Conservation (phyloP, 1,140 invertebrate species). For the Drosophila triauraria region DNA sequence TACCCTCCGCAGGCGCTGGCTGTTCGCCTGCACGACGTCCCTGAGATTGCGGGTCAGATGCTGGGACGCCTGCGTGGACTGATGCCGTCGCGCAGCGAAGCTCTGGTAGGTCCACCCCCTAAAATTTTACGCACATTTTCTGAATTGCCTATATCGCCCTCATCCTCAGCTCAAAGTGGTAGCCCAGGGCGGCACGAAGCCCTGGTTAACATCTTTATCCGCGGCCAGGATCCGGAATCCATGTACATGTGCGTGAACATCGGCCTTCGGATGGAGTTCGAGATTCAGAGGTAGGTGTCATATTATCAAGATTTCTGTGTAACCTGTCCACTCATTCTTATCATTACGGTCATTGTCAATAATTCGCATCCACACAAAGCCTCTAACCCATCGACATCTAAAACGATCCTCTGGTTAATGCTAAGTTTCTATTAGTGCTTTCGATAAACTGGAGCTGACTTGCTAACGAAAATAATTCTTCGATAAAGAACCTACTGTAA, state of each 20-base stretch:
- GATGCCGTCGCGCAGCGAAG: constrained; percentile 65
- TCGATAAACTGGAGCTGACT: constrained; percentile 74
- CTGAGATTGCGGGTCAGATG: constrained; percentile 62
- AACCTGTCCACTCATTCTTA: constrained; percentile 13
- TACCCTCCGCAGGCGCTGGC: constrained; percentile 74
- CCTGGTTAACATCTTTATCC: constrained; percentile 71
- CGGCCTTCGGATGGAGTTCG: constrained; percentile 74
- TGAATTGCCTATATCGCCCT: too few relatives aligned
- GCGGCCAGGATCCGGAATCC: constrained; percentile 56
- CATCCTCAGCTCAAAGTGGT: constrained; percentile 65
- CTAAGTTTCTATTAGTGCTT: constrained; percentile 75
- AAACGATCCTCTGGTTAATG: constrained; percentile 58
- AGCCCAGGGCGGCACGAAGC: constrained; percentile 40
- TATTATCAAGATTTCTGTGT: background rate
- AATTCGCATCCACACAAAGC: constrained; percentile 17
- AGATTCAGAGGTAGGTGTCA: constrained; percentile 69
- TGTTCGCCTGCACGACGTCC: constrained; percentile 74
- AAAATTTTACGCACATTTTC: background rate
- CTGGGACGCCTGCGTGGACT: constrained; percentile 63
- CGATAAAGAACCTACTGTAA: constrained; percentile 59
- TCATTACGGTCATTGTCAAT: constrained; percentile 28
- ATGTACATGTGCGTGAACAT: constrained; percentile 72
- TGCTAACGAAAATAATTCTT: constrained; percentile 53
- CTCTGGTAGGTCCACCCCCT: constrained; percentile 53
- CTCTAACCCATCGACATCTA: constrained; percentile 20